Conservation (phyloP, 2,888 invertebrate species). For the Caenorhabditis doughertyi region DNA sequence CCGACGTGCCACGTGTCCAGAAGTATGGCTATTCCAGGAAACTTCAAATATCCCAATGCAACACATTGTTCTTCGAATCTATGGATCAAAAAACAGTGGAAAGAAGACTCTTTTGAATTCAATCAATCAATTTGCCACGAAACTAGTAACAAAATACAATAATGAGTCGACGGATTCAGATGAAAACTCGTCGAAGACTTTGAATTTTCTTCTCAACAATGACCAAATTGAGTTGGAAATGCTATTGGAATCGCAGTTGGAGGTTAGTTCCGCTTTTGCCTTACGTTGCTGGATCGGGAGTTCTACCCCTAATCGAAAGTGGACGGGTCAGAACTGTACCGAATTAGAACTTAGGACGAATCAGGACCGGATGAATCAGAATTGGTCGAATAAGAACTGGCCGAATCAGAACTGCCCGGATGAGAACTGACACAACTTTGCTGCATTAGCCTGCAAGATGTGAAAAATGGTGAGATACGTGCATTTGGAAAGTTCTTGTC, state of each 20-base stretch:
- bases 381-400: too few species aligned
- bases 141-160: slow-evolving; percentile 41
- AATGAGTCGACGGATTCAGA: slow-evolving; percentile 52
- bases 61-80: slow-evolving; percentile 70
- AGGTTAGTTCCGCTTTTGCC: slow-evolving; percentile 57
- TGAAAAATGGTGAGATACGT: too few species aligned
- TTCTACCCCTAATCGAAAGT: too few species aligned
- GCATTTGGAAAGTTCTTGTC: too few species aligned
- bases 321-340: too few species aligned
- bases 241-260: slow-evolving; percentile 75
- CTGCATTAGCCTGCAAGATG: too few species aligned
- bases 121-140: slow-evolving; percentile 73
- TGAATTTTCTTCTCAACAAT: slow-evolving; percentile 78
- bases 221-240: slow-evolving; percentile 79
- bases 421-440: too few species aligned
- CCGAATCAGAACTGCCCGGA: too few species aligned
- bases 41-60: slow-evolving; percentile 49
- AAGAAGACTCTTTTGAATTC: slow-evolving; percentile 77
- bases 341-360: too few species aligned
- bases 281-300: too few species aligned
- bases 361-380: too few species aligned
- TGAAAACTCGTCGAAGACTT: slow-evolving; percentile 49
- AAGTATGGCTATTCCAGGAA: slow-evolving; percentile 79
- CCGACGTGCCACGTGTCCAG: slow-evolving; percentile 81
- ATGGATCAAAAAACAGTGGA: slow-evolving; percentile 76